Percentiles rank a stretch among this genome's conserved stretches.
Evolutionary conservation across 2,113 vertebrate species (phyloP).

Genomic region (Hippocampus guttulatus): DNA sequence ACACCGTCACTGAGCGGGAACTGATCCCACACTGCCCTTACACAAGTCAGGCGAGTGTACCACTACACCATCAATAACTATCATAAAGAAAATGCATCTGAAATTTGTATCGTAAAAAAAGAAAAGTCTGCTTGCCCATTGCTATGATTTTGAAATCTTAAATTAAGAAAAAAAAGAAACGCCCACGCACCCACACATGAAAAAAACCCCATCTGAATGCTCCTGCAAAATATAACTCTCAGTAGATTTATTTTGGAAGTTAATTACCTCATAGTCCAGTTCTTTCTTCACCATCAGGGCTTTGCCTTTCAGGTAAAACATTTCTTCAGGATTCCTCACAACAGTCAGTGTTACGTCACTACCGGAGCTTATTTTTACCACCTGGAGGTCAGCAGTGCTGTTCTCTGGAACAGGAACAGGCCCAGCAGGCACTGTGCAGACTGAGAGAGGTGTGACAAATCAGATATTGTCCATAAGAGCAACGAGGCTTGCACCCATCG

Average conservation of each 20-base stretch:
- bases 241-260: not conserved
- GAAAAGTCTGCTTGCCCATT: too few species aligned
- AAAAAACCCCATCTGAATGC: too few species aligned
- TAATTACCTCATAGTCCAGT: conserved; percentile 72
- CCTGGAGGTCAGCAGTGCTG: conserved; percentile 56
- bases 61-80: too few species aligned
- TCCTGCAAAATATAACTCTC: too few species aligned
- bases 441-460: conserved; percentile 35
- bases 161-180: not conserved
- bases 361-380: conserved; percentile 56
- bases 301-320: conserved; percentile 63
- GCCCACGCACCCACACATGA: not conserved
- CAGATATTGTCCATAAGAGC: not conserved
- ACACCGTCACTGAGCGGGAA: too few species aligned
- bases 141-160: not conserved
- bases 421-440: conserved; percentile 64
- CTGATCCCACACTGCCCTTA: too few species aligned
- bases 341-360: conserved; percentile 57
- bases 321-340: conserved; percentile 59
- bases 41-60: too few species aligned
- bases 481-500: not conserved
- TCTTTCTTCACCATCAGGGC: conserved; percentile 65
- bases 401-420: conserved; percentile 65
- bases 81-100: too few species aligned
- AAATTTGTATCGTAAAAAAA: too few species aligned